Evolutionary conservation across 2,797 vertebrate species (phyloP).

Genomic region (Sebastes vulpes): DNA sequence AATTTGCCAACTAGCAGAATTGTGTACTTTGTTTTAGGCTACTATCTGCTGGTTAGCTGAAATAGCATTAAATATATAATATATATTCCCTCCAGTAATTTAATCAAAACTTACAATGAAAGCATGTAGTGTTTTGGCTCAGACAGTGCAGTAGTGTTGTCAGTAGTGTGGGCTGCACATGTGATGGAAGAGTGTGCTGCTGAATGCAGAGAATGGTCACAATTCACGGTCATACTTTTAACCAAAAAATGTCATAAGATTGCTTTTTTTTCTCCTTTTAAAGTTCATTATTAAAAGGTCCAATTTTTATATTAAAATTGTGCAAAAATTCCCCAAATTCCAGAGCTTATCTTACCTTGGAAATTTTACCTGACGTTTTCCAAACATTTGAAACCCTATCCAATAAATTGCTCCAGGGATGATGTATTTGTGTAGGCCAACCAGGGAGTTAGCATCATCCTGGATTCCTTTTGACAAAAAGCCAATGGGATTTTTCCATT

Average conservation of each 20-base stretch:
- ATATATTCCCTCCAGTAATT: background rate
- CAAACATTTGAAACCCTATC: background rate
- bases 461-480: too few relatives aligned
- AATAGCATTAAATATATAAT: background rate
- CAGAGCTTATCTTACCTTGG: background rate
- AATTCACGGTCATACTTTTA: background rate
- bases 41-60: background rate
- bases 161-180: background rate
- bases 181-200: background rate
- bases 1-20: too few relatives aligned
- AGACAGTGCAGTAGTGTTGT: background rate
- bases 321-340: background rate
- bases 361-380: background rate
- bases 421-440: too few relatives aligned
- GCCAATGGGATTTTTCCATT: too few relatives aligned
- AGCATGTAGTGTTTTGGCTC: background rate
- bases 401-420: background rate
- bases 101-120: background rate
- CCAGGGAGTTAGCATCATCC: too few relatives aligned
- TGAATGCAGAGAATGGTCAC: too few relatives aligned
- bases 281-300: background rate
- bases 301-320: background rate
- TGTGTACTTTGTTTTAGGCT: background rate
- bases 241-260: background rate
- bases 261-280: too few relatives aligned